Base-by-base conservation (phyloP, 2,888 invertebrate species). In the Octodonta nipae region DNA sequence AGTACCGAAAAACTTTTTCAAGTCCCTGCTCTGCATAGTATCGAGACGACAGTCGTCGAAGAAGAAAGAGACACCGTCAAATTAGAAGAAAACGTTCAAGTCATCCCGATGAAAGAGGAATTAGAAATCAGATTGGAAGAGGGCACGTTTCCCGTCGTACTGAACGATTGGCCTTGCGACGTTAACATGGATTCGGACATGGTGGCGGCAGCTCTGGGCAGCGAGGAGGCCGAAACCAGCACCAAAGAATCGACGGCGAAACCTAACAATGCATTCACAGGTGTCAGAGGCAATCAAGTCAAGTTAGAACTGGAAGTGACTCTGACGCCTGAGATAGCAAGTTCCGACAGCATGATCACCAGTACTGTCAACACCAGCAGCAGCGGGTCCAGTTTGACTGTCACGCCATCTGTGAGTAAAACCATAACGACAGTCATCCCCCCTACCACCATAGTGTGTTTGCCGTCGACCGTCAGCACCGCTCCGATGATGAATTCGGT, bases 241-340 rank as follows among this genome's bases (percentile, higher is more conserved):
- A 26, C 13, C 5, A 41, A 42, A 33, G 40, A 44, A 33, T 39
- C 41, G 13, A 15, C 25, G 4, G 26, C 33, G 2, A 40, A 43
- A 17, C 30, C 22, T 17, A 26, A 13, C 10, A 4, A 32, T 2
- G 37, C 25, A 27, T 44, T 43, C 28, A 37, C 39, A 13, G 46
- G 43, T 28, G 45, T 38, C 25, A 51, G 53, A 24, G 52, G 56
- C n/a, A 63, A 60, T 33, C 65, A 65, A 49, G 64, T 67, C 1
- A 67, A 69, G 46, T 51, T 72, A 25, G 72, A 73, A 47, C 46
- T 69, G 33, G 70, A 70, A 55, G 70, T 73, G 14, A 73, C 73
- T 1, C 56, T 75, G 46, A 73, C 73, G 1, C 72, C 73, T 4
- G 74, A 74, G 57, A 71, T 73, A 49, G 68, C 70, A 39, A 61